phyloP scores from a whole-genome alignment of 2,888 invertebrate species.

The Pristionchus entomophagus region DNA sequence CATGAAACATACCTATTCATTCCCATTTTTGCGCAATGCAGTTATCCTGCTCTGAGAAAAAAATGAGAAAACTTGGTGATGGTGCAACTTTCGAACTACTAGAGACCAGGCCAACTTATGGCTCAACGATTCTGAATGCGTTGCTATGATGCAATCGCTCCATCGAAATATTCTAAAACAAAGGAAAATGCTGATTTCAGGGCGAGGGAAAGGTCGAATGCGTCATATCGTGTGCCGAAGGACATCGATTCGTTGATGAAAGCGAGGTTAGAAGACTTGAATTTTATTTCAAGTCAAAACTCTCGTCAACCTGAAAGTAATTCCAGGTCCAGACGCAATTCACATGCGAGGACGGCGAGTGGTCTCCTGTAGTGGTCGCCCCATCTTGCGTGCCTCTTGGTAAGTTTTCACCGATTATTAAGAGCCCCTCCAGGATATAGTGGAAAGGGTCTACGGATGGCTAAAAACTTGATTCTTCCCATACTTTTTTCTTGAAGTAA shows the following conservation, averaged over 20 bases:
- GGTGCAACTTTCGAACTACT: too few relatives aligned
- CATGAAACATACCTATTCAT: too few relatives aligned
- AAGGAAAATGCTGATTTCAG: conserved; percentile 49
- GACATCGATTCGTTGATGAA: conserved; percentile 71
- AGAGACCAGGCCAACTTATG: too few relatives aligned
- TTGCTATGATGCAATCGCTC: background rate
- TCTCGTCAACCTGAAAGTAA: background rate
- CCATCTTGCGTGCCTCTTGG: conserved; percentile 95
- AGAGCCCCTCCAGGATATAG: too few relatives aligned
- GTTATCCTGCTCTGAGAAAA: too few relatives aligned
- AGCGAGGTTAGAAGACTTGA: conserved; percentile 44
- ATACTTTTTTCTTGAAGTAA: too few relatives aligned
- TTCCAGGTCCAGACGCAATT: conserved; percentile 56
- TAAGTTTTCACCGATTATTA: conserved; percentile 71
- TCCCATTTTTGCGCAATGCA: too few relatives aligned
- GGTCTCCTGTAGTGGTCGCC: conserved; percentile 90
- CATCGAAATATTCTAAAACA: too few relatives aligned
- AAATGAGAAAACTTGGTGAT: too few relatives aligned
- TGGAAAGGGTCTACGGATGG: too few relatives aligned
- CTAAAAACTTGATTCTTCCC: too few relatives aligned
- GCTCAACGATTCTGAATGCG: too few relatives aligned
- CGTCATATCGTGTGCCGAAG: conserved; percentile 76
- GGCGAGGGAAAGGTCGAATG: conserved; percentile 83
- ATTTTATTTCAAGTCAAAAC: background rate
- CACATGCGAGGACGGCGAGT: conserved; percentile 80